Evolutionary conservation across 2,888 invertebrate species (phyloP).

Genomic region (Perdita meconis): DNA sequence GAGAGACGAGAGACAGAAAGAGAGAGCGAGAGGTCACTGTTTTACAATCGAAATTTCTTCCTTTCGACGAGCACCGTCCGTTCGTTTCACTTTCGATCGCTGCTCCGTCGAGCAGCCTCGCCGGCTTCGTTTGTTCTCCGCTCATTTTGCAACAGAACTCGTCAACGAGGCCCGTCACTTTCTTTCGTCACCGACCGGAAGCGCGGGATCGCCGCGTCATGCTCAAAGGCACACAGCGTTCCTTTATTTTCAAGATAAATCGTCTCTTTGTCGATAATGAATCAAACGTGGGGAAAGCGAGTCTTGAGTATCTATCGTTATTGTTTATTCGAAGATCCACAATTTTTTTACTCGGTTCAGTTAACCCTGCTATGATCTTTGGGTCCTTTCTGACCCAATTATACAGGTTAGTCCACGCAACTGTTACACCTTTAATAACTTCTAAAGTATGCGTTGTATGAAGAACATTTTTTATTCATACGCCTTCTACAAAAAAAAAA

Average conservation of each 20-base stretch:
- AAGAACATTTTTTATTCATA: too few species aligned
- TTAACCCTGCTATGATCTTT: too few species aligned
- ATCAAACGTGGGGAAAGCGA: conserved; percentile 24
- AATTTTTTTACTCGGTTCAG: too few species aligned
- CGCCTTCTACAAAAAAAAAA: too few species aligned
- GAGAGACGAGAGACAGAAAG: not conserved
- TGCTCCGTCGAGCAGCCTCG: conserved; percentile 20
- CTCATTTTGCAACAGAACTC: conserved; percentile 46
- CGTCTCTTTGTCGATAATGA: conserved; percentile 37
- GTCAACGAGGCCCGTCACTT: conserved; percentile 56
- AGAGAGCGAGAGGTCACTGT: conserved; percentile 41
- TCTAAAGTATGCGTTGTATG: too few species aligned
- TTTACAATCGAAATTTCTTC: conserved; percentile 59
- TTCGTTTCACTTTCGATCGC: conserved; percentile 58
- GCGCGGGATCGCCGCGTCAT: conserved; percentile 63
- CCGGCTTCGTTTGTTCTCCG: conserved; percentile 45
- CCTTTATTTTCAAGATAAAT: conserved; percentile 50
- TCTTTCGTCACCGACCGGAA: conserved; percentile 65
- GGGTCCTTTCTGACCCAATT: too few species aligned
- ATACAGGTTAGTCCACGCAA: too few species aligned
- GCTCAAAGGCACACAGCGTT: conserved; percentile 32
- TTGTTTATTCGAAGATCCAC: not conserved
- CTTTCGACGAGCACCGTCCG: conserved; percentile 24
- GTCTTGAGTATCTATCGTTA: conserved; percentile 5
- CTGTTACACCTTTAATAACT: too few species aligned